Conservation (phyloP, 2,888 invertebrate species). For the Synanthedon vespiformis region DNA sequence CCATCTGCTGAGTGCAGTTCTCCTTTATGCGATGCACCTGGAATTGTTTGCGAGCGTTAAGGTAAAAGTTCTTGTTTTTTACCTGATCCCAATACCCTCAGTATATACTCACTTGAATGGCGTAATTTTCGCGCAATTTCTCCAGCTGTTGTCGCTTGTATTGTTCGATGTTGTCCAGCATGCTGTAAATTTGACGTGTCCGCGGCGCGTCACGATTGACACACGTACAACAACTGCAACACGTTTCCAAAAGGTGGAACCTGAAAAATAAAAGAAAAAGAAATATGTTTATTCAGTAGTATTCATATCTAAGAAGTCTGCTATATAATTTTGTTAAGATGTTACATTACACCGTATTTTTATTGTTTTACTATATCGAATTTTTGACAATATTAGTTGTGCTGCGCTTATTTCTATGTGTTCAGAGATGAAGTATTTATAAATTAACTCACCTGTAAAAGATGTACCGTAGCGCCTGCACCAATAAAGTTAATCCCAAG, state of each 20-base stretch:
- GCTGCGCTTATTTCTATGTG: background rate
- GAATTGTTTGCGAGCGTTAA: slow-evolving; percentile 6
- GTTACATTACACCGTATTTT: background rate
- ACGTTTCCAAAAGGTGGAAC: slow-evolving; percentile 78
- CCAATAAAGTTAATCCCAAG: slow-evolving; percentile 81
- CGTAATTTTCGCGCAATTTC: slow-evolving; percentile 90
- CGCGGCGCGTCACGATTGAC: slow-evolving; percentile 79
- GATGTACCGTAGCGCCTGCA: slow-evolving; percentile 80
- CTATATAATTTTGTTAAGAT: slow-evolving; percentile 2
- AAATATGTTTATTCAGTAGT: background rate
- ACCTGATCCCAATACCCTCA: background rate
- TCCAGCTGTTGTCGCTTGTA: slow-evolving; percentile 92
- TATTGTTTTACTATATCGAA: background rate
- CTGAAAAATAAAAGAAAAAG: slow-evolving; percentile 53
- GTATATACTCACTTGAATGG: slow-evolving; percentile 76
- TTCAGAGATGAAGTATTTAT: background rate
- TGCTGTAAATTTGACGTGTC: slow-evolving; percentile 85
- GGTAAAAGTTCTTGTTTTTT: background rate
- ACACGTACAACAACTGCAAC: slow-evolving; percentile 83
- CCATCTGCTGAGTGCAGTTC: slow-evolving; percentile 93
- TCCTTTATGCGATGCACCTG: slow-evolving; percentile 91
- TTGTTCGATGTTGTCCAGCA: slow-evolving; percentile 90
- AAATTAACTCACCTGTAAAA: slow-evolving; percentile 74
- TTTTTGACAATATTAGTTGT: too few relatives aligned
- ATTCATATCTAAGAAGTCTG: too few relatives aligned